Evolutionary conservation across 2,113 vertebrate species (phyloP).

Genomic region (Hiodon tergisus): DNA sequence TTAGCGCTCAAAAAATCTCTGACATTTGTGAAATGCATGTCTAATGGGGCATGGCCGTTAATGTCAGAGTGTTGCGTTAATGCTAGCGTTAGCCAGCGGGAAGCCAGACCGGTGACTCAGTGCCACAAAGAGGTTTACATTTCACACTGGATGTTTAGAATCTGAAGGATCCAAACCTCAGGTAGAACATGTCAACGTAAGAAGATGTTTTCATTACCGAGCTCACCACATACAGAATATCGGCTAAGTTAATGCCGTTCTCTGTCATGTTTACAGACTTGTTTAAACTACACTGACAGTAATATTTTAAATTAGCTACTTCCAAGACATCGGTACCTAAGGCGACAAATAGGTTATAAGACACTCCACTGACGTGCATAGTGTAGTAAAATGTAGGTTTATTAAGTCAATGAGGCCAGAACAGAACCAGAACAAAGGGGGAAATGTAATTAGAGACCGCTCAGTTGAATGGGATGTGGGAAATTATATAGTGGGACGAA

Average conservation of each 20-base stretch:
- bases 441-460: too few species aligned
- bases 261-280: neutral
- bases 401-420: too few species aligned
- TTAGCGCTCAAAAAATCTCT: slow-evolving; percentile 52
- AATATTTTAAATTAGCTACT: neutral
- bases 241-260: neutral
- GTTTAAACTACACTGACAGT: neutral
- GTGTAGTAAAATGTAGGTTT: neutral
- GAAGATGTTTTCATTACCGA: too few species aligned
- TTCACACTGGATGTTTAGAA: neutral
- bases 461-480: too few species aligned
- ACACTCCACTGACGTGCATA: neutral
- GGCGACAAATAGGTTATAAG: neutral
- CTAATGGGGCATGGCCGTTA: slow-evolving; percentile 57
- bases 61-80: slow-evolving; percentile 33
- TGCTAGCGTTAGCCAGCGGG: slow-evolving; percentile 18
- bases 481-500: too few species aligned
- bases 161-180: neutral
- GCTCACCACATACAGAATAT: too few species aligned
- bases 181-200: neutral
- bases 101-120: neutral
- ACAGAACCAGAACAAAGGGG: too few species aligned
- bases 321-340: neutral
- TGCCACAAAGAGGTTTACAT: neutral
- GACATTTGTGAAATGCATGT: slow-evolving; percentile 57